These are phyloP conservation scores for Drosophila melanica DNA, from an alignment of 1,140 invertebrate species.

Conservation along the genomic window DNA sequence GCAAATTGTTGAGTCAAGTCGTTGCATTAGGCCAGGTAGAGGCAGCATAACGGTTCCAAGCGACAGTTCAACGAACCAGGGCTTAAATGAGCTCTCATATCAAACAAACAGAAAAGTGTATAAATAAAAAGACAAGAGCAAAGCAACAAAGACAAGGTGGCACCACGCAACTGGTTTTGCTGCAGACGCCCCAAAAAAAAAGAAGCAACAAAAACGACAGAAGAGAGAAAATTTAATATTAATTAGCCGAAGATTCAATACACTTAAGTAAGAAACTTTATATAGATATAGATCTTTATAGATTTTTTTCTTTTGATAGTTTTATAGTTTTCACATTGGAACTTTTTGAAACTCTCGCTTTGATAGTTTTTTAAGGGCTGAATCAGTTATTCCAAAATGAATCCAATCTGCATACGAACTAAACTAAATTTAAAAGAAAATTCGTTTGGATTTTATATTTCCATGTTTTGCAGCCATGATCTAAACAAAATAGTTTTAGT, in stretches of 20 bases:
- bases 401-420: too few species aligned
- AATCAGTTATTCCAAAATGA: too few species aligned
- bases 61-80: constrained; percentile 49
- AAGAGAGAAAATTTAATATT: constrained; percentile 1
- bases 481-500: too few species aligned
- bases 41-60: constrained; percentile 32
- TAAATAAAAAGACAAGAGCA: constrained; percentile 31
- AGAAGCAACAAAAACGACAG: constrained; percentile 15
- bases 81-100: constrained; percentile 33
- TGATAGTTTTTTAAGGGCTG: too few species aligned
- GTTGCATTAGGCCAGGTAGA: constrained; percentile 29
- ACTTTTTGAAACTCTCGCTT: too few species aligned
- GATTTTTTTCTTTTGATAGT: too few species aligned
- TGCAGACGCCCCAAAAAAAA: constrained; percentile 34
- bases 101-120: constrained; percentile 31
- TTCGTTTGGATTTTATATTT: too few species aligned
- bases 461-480: too few species aligned
- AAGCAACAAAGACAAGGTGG: constrained; percentile 33
- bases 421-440: too few species aligned
- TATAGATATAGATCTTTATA: too few species aligned
- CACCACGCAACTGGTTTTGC: constrained; percentile 50
- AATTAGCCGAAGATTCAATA: constrained; percentile 8
- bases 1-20: constrained; percentile 51
- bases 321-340: too few species aligned
- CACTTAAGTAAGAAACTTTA: not conserved